These are phyloP conservation scores for Phlogophora meticulosa DNA, from an alignment of 2,888 invertebrate genomes.

Conservation along the genomic window DNA sequence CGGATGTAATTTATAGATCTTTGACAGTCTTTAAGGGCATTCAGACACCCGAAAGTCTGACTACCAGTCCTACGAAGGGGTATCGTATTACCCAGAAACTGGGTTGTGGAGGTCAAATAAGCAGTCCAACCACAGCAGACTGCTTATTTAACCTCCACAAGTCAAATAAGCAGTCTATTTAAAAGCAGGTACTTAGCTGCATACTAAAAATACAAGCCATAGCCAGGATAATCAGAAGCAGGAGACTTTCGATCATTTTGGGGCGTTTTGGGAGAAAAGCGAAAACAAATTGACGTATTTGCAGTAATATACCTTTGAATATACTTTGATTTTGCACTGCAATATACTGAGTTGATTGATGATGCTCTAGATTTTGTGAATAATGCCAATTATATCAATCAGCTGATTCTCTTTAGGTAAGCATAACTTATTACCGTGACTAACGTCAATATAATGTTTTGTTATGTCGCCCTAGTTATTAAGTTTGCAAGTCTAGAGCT, in stretches of 20 bases:
- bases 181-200: too few relatives aligned
- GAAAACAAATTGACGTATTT: neutral
- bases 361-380: neutral
- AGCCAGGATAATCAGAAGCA: neutral
- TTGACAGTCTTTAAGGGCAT: too few relatives aligned
- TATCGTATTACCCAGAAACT: too few relatives aligned
- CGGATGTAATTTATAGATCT: too few relatives aligned
- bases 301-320: neutral
- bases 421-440: conserved; percentile 23
- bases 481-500: conserved; percentile 1
- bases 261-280: too few relatives aligned
- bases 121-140: too few relatives aligned
- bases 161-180: too few relatives aligned
- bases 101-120: too few relatives aligned
- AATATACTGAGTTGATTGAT: neutral
- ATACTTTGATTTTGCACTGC: neutral
- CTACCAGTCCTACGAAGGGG: too few relatives aligned
- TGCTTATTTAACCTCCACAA: too few relatives aligned
- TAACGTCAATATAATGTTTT: conserved; percentile 9
- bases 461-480: conserved; percentile 7
- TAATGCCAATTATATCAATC: neutral
- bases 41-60: too few relatives aligned
- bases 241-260: neutral
- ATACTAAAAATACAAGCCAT: neutral
- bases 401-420: conserved; percentile 13